phyloP scores from a whole-genome alignment of 2,113 vertebrate species.

The Taurulus bubalis region DNA sequence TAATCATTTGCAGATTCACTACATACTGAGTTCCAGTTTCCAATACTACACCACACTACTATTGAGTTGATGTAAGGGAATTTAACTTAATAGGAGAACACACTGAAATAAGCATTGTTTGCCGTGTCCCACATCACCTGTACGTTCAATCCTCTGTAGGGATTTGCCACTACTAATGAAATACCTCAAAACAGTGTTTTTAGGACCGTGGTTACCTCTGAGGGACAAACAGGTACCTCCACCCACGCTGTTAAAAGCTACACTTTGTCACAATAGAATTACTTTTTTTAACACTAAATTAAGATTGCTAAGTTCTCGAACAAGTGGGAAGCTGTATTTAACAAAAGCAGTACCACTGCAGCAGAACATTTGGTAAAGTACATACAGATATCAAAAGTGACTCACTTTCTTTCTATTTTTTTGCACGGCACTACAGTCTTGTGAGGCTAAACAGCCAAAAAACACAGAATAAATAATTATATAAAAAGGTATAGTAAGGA shows the following conservation, averaged over 20 bases:
- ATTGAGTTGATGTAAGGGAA: background rate
- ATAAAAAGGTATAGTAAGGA: background rate
- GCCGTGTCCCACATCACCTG: background rate
- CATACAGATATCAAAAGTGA: background rate
- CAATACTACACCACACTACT: background rate
- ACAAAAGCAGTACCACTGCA: background rate
- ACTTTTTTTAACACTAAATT: constrained; percentile 13
- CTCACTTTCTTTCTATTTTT: background rate
- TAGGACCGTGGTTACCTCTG: constrained; percentile 4
- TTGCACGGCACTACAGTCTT: background rate
- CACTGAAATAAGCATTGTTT: background rate
- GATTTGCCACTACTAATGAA: constrained; percentile 17
- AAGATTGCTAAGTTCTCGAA: background rate
- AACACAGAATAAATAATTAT: background rate
- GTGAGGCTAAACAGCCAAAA: constrained; percentile 1
- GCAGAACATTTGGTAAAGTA: background rate
- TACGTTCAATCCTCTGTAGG: background rate
- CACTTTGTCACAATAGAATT: background rate
- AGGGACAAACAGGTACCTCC: constrained; percentile 2
- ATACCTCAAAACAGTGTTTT: background rate
- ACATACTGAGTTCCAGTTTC: background rate
- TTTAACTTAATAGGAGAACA: constrained; percentile 3
- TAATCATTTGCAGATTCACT: background rate
- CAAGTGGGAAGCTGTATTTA: background rate
- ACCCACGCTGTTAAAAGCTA: constrained; percentile 8